phyloP scores from a whole-genome alignment of 2,113 vertebrate species.

The Thomomys bottae region DNA sequence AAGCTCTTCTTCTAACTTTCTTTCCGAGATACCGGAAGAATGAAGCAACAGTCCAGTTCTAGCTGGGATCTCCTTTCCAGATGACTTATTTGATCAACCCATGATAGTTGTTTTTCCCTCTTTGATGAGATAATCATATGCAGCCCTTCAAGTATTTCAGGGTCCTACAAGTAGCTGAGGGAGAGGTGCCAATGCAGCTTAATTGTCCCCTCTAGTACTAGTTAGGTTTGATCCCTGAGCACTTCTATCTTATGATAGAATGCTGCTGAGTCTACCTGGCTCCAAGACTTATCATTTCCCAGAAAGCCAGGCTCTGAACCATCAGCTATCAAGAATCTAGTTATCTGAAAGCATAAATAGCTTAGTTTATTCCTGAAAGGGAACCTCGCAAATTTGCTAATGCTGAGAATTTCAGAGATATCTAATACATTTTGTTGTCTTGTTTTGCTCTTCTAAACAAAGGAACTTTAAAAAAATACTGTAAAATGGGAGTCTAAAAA shows the following conservation, averaged over 20 bases:
- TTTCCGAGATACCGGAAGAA: not conserved
- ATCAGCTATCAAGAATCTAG: not conserved
- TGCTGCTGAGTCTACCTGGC: not conserved
- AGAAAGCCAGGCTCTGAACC: not conserved
- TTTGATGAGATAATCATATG: not conserved
- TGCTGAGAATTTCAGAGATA: not conserved
- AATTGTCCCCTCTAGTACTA: not conserved
- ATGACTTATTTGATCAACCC: not conserved
- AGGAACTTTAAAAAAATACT: constrained; percentile 4
- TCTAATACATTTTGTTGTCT: not conserved
- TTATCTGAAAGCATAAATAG: not conserved
- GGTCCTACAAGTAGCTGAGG: not conserved
- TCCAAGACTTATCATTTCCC: not conserved
- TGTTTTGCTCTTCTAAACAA: constrained; percentile 50
- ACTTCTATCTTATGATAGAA: not conserved
- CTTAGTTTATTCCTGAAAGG: not conserved
- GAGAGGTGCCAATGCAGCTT: not conserved
- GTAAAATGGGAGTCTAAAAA: constrained; percentile 26
- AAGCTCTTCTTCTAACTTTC: not conserved
- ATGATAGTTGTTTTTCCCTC: not conserved
- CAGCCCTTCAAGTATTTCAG: not conserved
- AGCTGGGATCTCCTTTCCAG: not conserved
- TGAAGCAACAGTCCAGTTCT: not conserved
- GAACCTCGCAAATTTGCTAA: not conserved
- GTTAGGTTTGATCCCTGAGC: not conserved